Percentiles rank a stretch among this genome's conserved stretches.
Conservation (phyloP, 2,113 vertebrate species). For the Pogona vitticeps region DNA sequence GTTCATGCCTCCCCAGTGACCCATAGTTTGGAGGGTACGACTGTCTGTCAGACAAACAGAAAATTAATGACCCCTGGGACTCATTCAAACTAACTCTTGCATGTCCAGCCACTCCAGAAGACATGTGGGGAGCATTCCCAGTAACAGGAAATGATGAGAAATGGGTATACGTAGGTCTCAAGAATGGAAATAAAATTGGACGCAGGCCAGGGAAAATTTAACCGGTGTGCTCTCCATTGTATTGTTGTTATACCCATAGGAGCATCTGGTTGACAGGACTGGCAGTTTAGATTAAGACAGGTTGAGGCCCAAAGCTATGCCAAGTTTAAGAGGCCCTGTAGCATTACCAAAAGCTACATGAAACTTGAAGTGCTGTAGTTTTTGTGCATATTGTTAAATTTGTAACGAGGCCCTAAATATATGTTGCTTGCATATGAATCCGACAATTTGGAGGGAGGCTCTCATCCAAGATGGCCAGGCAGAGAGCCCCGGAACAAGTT, state of each 20-base stretch:
- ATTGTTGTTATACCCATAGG: neutral
- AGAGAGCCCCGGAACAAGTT: neutral
- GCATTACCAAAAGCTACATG: no score
- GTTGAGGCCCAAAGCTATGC: no score
- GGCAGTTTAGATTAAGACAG: neutral
- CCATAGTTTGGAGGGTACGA: slow-evolving; percentile 31
- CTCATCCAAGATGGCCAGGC: neutral
- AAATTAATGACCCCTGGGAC: slow-evolving; percentile 66
- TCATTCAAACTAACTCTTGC: slow-evolving; percentile 64
- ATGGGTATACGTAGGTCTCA: slow-evolving; percentile 34
- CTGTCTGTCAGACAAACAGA: slow-evolving; percentile 67
- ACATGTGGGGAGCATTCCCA: slow-evolving; percentile 48
- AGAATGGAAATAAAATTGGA: slow-evolving; percentile 42
- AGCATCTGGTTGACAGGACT: neutral
- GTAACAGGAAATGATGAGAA: slow-evolving; percentile 53
- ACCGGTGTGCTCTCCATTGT: neutral
- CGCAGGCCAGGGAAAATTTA: slow-evolving; percentile 34
- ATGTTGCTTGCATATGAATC: no score
- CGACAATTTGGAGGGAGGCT: neutral
- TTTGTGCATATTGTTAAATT: no score
- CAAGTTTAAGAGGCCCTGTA: no score
- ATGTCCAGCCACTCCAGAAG: slow-evolving; percentile 62
- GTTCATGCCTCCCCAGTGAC: slow-evolving; percentile 70
- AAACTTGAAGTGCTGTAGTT: no score
- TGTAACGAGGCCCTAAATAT: no score